phyloP scores from a whole-genome alignment of 2,797 vertebrate genomes.

The Graptemys geographica region DNA sequence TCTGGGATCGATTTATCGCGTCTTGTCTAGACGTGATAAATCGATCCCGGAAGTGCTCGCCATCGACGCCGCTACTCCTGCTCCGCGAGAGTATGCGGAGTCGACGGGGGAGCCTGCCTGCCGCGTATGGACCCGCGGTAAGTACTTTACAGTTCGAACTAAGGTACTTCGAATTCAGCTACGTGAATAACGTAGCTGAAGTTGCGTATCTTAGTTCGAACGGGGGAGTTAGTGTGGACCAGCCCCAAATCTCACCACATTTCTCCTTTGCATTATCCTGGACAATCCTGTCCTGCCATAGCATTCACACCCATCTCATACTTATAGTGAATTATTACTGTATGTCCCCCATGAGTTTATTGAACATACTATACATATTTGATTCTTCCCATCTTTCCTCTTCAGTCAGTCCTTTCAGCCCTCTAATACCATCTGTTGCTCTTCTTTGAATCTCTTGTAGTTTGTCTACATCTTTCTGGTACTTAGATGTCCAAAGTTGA shows the following conservation, averaged over 20 bases:
- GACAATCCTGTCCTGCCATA: conserved; percentile 12
- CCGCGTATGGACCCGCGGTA: too few species aligned
- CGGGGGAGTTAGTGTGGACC: too few species aligned
- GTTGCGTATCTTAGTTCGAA: too few species aligned
- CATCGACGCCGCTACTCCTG: too few species aligned
- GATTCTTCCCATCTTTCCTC: not conserved
- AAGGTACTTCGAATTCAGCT: too few species aligned
- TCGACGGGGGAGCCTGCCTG: too few species aligned
- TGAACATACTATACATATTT: not conserved
- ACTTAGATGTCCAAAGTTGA: not conserved
- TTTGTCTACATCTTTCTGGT: not conserved
- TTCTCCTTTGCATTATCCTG: not conserved
- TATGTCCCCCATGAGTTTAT: not conserved
- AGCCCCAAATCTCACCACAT: not conserved
- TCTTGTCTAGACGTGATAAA: too few species aligned
- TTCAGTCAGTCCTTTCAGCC: not conserved
- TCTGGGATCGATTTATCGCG: too few species aligned
- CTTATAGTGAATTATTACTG: not conserved
- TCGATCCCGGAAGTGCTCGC: too few species aligned
- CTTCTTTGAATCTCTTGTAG: not conserved
- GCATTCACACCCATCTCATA: conserved; percentile 37
- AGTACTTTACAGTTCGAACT: too few species aligned
- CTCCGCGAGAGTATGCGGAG: too few species aligned
- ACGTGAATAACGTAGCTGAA: too few species aligned
- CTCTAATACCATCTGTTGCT: not conserved